Conservation (phyloP, 2,113 vertebrate species). For the Urocynchramus pylzowi region DNA sequence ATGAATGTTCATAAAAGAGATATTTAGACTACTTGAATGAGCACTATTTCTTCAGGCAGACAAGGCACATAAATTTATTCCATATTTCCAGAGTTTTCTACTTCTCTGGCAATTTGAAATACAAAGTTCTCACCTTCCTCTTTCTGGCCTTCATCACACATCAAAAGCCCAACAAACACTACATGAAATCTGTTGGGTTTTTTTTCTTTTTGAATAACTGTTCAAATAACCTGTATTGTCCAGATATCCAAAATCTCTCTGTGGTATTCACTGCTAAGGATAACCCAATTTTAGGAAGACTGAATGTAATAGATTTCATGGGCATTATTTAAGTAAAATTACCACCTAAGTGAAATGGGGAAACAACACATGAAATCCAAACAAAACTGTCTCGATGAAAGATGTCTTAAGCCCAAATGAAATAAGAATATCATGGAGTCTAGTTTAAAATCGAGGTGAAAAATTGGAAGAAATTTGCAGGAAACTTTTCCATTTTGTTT, state of each 20-base stretch:
- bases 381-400: neutral
- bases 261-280: neutral
- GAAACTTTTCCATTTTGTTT: conserved; percentile 51
- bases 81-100: neutral
- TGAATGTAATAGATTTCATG: neutral
- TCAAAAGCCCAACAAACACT: neutral
- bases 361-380: neutral
- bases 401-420: neutral
- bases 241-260: neutral
- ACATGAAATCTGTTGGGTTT: neutral
- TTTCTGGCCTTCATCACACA: neutral
- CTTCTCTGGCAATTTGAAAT: neutral
- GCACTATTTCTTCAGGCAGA: neutral
- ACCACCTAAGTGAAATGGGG: neutral
- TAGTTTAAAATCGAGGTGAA: conserved; percentile 26
- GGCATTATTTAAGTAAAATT: neutral
- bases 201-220: neutral
- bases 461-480: conserved; percentile 22
- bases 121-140: neutral
- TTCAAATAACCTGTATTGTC: neutral
- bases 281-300: neutral
- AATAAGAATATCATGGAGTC: conserved; percentile 1
- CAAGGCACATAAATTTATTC: neutral
- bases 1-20: neutral
- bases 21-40: neutral